phyloP scores from a whole-genome alignment of 2,888 invertebrate genomes.

The Agrochola macilenta region DNA sequence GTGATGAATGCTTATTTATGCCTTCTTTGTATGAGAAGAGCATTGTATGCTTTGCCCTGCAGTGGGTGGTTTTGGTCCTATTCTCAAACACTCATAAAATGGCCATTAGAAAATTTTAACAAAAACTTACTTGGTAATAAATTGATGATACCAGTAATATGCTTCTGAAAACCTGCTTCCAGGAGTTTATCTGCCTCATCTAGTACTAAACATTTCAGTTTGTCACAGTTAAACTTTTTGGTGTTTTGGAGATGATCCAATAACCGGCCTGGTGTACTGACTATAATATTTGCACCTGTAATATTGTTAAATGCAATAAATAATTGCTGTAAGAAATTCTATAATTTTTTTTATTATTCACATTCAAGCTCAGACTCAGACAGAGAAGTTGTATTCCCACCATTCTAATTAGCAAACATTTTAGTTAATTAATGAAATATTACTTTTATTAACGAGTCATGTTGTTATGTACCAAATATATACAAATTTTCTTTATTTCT shows the following conservation, averaged over 20 bases:
- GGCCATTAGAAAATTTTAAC: background rate
- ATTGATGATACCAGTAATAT: slow-evolving; percentile 97
- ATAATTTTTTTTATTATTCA: too few species aligned
- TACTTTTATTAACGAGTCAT: background rate
- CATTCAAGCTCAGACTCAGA: background rate
- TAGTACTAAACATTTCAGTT: slow-evolving; percentile 97
- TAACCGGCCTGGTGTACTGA: slow-evolving; percentile 98
- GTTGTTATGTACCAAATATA: background rate
- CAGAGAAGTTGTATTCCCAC: background rate
- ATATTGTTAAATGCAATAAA: slow-evolving; percentile 32
- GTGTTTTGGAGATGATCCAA: slow-evolving; percentile 98
- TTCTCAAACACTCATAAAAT: background rate
- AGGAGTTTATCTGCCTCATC: slow-evolving; percentile 99
- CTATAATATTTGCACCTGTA: slow-evolving; percentile 96
- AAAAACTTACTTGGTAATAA: slow-evolving; percentile 93
- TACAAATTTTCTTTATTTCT: background rate
- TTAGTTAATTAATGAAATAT: background rate
- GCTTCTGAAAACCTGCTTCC: slow-evolving; percentile 98
- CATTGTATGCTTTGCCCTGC: background rate
- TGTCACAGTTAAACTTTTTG: slow-evolving; percentile 95
- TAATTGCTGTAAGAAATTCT: background rate
- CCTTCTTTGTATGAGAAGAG: background rate
- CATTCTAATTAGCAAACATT: background rate
- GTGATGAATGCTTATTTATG: background rate
- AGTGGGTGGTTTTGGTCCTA: background rate